These are phyloP conservation scores for Agraylea sexmaculata DNA, from an alignment of 1,140 invertebrate genomes.

Conservation along the genomic window DNA sequence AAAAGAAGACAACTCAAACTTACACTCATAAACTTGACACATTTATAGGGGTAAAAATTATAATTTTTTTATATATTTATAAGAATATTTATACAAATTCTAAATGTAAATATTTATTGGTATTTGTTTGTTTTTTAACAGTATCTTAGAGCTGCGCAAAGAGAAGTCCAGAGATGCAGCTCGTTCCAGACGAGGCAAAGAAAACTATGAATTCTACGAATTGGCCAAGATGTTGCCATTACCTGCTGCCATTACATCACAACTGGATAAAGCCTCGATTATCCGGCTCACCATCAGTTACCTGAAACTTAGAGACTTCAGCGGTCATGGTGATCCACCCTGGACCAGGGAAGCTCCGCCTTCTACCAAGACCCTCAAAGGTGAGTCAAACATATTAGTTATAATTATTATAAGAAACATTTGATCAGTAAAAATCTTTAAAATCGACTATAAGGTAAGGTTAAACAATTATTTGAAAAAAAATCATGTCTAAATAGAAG, in stretches of 20 bases:
- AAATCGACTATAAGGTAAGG: neutral
- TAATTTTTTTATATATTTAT: no score
- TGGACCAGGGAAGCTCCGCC: constrained; percentile 73
- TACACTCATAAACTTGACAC: no score
- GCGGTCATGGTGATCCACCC: constrained; percentile 86
- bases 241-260: constrained; percentile 91
- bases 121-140: constrained; percentile 54
- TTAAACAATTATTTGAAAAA: neutral
- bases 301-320: constrained; percentile 91
- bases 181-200: constrained; percentile 85
- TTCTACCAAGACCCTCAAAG: constrained; percentile 73
- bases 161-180: constrained; percentile 96
- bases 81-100: no score
- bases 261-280: constrained; percentile 97
- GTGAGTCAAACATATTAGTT: constrained; percentile 41
- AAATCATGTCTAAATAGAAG: neutral
- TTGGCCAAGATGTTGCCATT: constrained; percentile 94
- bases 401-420: neutral
- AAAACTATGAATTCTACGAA: constrained; percentile 98
- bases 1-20: no score
- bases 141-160: constrained; percentile 91
- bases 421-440: neutral
- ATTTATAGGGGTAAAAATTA: no score
- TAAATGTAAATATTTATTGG: no score
- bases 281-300: constrained; percentile 96